Evolutionary conservation across 2,113 vertebrate species (phyloP).

Genomic region (Danio rerio): DNA sequence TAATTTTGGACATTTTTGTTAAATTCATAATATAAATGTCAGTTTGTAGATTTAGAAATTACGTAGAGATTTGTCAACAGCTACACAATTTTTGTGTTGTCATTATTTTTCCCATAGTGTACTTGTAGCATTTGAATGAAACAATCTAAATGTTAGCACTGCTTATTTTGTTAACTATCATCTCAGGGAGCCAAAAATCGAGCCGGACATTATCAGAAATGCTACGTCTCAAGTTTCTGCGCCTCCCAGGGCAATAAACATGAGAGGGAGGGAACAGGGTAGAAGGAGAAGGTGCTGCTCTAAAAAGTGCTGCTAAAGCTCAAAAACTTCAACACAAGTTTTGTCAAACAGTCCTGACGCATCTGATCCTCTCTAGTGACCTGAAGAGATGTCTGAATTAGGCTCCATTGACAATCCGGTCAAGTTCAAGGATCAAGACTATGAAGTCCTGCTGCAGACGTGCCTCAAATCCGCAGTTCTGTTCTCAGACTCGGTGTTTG

Average conservation of each 20-base stretch:
- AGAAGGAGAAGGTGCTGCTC: not conserved
- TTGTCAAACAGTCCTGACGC: not conserved
- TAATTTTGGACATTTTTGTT: no score
- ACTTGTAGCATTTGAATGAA: not conserved
- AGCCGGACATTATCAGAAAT: not conserved
- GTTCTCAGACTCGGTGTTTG: conserved; percentile 74
- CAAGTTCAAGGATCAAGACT: conserved; percentile 67
- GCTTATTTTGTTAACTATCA: not conserved
- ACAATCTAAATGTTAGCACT: not conserved
- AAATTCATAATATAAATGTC: not conserved
- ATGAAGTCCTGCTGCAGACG: conserved; percentile 52
- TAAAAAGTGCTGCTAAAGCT: conserved; percentile 55
- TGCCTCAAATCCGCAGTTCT: conserved; percentile 65
- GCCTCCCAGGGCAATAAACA: conserved; percentile 1
- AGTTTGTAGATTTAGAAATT: no score
- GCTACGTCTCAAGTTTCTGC: not conserved
- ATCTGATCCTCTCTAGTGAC: conserved; percentile 2
- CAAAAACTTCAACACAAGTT: not conserved
- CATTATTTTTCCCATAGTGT: not conserved
- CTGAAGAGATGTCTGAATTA: conserved; percentile 50
- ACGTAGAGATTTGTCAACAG: not conserved
- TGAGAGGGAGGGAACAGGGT: not conserved
- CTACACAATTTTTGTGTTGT: not conserved
- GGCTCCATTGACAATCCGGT: conserved; percentile 73
- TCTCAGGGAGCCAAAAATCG: no score